A percentile compares a stretch with the other conserved stretches of the same genome.
Evolutionary conservation across 2,888 invertebrate species (phyloP).

Genomic region (Seladonia tumulorum): DNA sequence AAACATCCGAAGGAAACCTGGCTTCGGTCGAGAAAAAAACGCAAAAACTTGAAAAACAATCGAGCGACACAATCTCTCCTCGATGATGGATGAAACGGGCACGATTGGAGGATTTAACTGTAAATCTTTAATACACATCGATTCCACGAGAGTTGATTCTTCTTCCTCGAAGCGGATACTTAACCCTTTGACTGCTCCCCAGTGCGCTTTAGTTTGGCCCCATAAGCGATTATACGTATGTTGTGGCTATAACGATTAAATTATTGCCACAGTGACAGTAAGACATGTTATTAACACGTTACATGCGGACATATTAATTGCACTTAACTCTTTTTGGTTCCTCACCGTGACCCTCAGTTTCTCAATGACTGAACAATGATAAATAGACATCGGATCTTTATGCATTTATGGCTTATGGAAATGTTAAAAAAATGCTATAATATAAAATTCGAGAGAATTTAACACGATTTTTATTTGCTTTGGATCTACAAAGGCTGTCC

Average conservation of each 20-base stretch:
- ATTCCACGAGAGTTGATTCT: not conserved
- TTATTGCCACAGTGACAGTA: not conserved
- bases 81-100: not conserved
- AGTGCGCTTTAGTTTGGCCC: not conserved
- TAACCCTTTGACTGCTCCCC: not conserved
- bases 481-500: no score
- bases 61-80: not conserved
- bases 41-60: not conserved
- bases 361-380: no score
- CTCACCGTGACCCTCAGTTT: no score
- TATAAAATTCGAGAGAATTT: no score
- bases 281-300: not conserved
- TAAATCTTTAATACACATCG: not conserved
- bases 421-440: no score
- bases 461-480: no score
- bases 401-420: no score
- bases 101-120: not conserved
- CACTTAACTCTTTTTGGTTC: no score
- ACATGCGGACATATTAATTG: no score
- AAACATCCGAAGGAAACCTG: not conserved
- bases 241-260: not conserved
- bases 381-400: no score
- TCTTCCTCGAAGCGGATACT: not conserved
- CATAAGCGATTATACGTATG: not conserved
- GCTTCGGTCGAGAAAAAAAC: not conserved